Evolutionary conservation across 1,140 invertebrate species (phyloP), one percentile per base, ranked within the genome.

Genomic region (Anastrepha obliqua): DNA sequence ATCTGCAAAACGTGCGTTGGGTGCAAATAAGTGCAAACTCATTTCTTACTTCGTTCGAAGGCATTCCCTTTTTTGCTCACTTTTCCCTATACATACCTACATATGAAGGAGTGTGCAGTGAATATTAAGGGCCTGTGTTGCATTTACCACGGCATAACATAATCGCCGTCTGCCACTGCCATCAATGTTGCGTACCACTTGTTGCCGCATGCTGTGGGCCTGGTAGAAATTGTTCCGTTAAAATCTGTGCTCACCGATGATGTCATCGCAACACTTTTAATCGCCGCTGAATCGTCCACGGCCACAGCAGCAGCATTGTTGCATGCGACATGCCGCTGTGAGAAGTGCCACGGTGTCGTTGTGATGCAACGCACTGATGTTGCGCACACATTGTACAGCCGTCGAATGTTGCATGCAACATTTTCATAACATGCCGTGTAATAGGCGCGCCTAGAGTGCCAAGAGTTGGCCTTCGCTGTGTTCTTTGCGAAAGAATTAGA

Each of bases 221-320:
- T 87, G 64, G 39, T 87, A 47, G 5, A 62, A 67, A 58, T 20
- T 87, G 64, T 87, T 87, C 60, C 74, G 87, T 78, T 85, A 78
- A 87, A 87, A 87, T 87, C 87, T 87, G 87, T 87, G 87, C 74
- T 9, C 39, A 42, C 51, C 44, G 74, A 62, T 87, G 87, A 87
- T 87, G 87, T 87, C 87, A 87, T 87, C 59, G 13, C 15, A 42
- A 51, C 17, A 64, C 86, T 55, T 81, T 81, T 55, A 8, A 74
- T 11, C 8, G 29, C 9, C 65, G 3, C 65, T 42, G 11, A 74
- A 74, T 39, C 39, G 29, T 11, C 6, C 51, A 55, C 29, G 39
- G 29, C 39, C 29, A 55, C 51, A 67, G 9, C 39, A 67, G 9
- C 39, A 74, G 39, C 20, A 44, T n/a, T 74, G 42, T 47, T 17